Evolutionary conservation across 2,888 invertebrate species (phyloP).

Genomic region (Epiblema foenella): DNA sequence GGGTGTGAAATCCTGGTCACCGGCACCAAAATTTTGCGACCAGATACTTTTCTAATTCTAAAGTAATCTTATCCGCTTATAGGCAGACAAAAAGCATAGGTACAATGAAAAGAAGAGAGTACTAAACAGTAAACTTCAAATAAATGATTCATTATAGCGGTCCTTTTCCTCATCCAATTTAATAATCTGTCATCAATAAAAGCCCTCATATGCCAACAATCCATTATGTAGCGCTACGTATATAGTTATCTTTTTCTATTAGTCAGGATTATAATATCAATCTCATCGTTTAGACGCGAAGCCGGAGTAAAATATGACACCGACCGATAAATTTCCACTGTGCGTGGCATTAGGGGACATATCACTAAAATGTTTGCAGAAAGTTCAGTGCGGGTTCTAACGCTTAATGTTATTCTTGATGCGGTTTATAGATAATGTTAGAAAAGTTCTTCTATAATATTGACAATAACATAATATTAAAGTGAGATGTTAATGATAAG

Average conservation of each 20-base stretch:
- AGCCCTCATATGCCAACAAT: neutral
- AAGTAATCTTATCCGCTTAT: too few species aligned
- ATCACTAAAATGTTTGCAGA: neutral
- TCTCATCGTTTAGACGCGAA: slow-evolving; percentile 23
- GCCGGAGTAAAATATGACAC: slow-evolving; percentile 29
- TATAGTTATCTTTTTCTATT: slow-evolving; percentile 24
- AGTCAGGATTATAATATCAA: slow-evolving; percentile 30
- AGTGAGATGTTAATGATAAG: neutral
- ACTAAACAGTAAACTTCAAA: neutral
- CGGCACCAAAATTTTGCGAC: too few species aligned
- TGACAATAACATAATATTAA: too few species aligned
- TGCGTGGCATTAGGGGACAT: slow-evolving; percentile 16
- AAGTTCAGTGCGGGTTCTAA: neutral
- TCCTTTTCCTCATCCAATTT: neutral
- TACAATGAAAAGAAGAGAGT: too few species aligned
- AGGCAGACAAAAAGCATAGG: too few species aligned
- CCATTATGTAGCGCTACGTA: neutral
- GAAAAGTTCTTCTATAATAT: too few species aligned
- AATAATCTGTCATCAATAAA: neutral
- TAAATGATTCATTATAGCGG: too few species aligned
- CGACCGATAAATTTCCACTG: slow-evolving; percentile 19
- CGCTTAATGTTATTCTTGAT: neutral
- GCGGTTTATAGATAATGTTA: too few species aligned
- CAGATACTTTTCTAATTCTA: too few species aligned
- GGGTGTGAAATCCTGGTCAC: too few species aligned